Conservation (phyloP, 2,113 vertebrate genomes). For the Hyla sarda region DNA sequence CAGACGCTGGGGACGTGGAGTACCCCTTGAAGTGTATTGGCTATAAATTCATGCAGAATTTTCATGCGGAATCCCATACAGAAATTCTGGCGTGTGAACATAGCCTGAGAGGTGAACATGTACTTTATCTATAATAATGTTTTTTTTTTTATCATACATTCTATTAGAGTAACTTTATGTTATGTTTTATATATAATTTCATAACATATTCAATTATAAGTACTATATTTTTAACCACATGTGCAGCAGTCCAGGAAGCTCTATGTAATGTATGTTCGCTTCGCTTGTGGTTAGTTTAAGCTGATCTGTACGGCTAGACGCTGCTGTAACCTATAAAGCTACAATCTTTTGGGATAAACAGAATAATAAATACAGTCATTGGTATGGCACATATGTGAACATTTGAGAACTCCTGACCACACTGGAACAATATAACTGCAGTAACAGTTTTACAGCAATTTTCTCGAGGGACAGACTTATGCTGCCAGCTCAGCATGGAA, state of each 20-base stretch:
- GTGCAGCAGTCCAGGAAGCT: not conserved
- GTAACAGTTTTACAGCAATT: conserved; percentile 3
- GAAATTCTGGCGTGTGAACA: too few relatives aligned
- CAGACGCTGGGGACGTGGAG: too few relatives aligned
- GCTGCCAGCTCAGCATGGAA: conserved; percentile 16
- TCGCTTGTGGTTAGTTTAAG: not conserved
- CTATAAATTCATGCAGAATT: too few relatives aligned
- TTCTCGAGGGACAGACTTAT: conserved; percentile 26
- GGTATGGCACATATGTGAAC: not conserved
- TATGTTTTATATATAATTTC: too few relatives aligned
- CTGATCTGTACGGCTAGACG: not conserved
- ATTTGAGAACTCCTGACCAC: conserved; percentile 16
- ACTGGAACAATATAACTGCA: conserved; percentile 8
- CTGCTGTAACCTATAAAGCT: not conserved
- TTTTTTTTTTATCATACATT: too few relatives aligned
- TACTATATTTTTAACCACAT: too few relatives aligned
- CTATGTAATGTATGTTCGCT: not conserved
- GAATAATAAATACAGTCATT: conserved; percentile 11
- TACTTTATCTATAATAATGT: too few relatives aligned
- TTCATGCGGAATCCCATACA: too few relatives aligned
- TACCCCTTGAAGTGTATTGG: too few relatives aligned
- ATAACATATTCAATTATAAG: too few relatives aligned
- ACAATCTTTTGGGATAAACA: not conserved
- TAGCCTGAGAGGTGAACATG: too few relatives aligned
- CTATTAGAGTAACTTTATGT: too few relatives aligned